Evolutionary conservation across 2,888 invertebrate species (phyloP).

Genomic region (Campoplex nolae): DNA sequence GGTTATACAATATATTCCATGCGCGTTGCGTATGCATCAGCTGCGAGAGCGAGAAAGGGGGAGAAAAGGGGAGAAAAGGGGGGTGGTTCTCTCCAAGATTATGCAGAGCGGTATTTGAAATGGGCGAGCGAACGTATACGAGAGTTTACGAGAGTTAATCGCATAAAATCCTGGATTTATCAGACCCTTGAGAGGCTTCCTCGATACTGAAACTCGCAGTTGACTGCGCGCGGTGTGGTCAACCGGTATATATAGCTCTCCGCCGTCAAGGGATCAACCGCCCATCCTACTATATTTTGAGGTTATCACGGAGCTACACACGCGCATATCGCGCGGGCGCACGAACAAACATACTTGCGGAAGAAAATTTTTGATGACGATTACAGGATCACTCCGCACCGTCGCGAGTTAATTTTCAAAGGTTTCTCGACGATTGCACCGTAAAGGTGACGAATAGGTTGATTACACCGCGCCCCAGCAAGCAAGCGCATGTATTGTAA

Average conservation of each 20-base stretch:
- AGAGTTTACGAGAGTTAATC: constrained; percentile 63
- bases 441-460: constrained; percentile 27
- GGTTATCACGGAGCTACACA: background rate
- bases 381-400: constrained; percentile 9
- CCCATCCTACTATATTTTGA: constrained; percentile 3
- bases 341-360: background rate
- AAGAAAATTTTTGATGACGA: constrained; percentile 7
- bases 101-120: background rate
- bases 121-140: constrained; percentile 3
- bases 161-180: constrained; percentile 71
- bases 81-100: background rate
- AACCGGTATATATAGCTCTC: constrained; percentile 33
- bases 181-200: constrained; percentile 68
- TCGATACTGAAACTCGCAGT: constrained; percentile 51
- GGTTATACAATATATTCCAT: background rate
- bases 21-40: too few relatives aligned
- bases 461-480: background rate
- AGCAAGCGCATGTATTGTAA: too few relatives aligned
- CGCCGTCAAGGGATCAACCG: constrained; percentile 5
- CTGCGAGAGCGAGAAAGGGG: too few relatives aligned
- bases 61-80: background rate
- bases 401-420: constrained; percentile 17
- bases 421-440: constrained; percentile 27
- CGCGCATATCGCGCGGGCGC: background rate
- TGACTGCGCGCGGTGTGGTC: constrained; percentile 29